Evolutionary conservation across 2,113 vertebrate species (phyloP).

Genomic region (Ivindomyrus marchei): DNA sequence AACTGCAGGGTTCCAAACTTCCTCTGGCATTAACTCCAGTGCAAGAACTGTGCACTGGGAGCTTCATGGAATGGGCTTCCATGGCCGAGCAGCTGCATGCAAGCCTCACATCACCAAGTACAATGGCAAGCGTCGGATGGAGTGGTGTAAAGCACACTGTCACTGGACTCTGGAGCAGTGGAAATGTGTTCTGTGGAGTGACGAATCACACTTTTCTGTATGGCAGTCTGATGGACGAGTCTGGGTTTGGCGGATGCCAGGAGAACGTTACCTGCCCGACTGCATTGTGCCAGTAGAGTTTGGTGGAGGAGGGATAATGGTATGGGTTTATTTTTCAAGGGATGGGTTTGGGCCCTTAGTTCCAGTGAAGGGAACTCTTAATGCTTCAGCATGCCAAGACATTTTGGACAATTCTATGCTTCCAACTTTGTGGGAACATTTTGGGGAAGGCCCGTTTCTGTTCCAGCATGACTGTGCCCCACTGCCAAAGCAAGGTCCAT

Average conservation of each 20-base stretch:
- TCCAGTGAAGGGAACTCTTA: not conserved
- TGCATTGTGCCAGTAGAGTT: not conserved
- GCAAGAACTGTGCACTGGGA: no score
- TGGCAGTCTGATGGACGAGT: not conserved
- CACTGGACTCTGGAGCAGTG: not conserved
- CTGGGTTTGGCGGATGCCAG: not conserved
- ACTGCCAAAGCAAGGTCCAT: not conserved
- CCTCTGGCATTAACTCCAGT: no score
- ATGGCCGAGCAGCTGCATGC: no score
- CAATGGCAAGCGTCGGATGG: not conserved
- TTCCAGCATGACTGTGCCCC: not conserved
- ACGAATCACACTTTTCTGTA: not conserved
- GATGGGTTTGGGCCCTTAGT: not conserved
- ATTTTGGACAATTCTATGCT: not conserved
- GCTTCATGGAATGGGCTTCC: no score
- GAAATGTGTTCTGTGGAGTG: not conserved
- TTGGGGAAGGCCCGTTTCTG: not conserved
- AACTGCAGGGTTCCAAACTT: no score
- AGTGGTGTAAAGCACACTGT: not conserved
- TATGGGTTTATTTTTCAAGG: not conserved
- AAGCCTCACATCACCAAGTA: no score
- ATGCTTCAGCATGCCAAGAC: not conserved
- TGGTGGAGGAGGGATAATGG: not conserved
- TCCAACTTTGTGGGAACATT: not conserved
- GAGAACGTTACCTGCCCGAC: not conserved